phyloP scores from a whole-genome alignment of 2,113 vertebrate genomes.

The Sturnus vulgaris region DNA sequence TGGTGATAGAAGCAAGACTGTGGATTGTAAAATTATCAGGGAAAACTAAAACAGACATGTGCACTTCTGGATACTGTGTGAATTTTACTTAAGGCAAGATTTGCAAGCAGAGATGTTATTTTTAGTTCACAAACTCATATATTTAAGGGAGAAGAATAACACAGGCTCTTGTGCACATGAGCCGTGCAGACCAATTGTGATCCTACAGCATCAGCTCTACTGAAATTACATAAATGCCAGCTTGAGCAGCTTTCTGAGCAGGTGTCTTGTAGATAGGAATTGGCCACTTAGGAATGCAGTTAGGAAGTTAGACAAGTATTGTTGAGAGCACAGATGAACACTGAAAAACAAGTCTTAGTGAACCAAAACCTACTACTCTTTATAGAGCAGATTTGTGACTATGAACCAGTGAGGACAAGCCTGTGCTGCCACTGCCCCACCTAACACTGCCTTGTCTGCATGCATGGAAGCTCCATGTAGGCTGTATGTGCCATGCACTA shows the following conservation, averaged over 20 bases:
- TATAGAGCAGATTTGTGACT: neutral
- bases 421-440: neutral
- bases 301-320: neutral
- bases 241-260: neutral
- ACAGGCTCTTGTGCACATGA: neutral
- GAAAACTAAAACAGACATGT: neutral
- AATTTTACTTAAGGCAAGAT: neutral
- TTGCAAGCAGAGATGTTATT: neutral
- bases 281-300: neutral
- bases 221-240: neutral
- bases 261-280: neutral
- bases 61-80: neutral
- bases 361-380: neutral
- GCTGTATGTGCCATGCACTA: neutral
- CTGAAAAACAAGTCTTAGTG: neutral
- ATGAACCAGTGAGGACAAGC: neutral
- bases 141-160: neutral
- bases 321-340: neutral
- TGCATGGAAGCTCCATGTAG: neutral
- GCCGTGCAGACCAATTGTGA: neutral
- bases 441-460: neutral
- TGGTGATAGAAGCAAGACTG: neutral
- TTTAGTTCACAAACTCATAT: neutral
- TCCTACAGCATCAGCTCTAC: neutral
- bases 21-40: neutral